A percentile compares a stretch with the other conserved stretches of the same genome.
Evolutionary conservation across 2,113 vertebrate genomes (phyloP).

Genomic region (Pseudopodoces humilis): DNA sequence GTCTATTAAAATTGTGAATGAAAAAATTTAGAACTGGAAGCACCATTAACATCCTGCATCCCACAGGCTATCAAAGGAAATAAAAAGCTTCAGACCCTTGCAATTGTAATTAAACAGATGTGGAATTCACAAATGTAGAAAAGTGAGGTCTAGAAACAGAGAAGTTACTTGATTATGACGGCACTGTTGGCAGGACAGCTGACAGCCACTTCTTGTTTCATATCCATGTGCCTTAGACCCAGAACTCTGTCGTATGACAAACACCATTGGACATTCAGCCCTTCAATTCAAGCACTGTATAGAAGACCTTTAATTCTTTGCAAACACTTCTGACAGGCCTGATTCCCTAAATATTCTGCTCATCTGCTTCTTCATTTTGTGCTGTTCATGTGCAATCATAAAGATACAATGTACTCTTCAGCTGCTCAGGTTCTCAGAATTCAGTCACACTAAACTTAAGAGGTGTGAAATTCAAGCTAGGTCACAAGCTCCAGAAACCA

Average conservation of each 20-base stretch:
- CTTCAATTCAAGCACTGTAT: background rate
- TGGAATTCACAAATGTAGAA: background rate
- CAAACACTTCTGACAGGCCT: background rate
- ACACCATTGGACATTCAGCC: background rate
- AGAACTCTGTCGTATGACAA: background rate
- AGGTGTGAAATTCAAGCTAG: background rate
- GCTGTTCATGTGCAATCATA: background rate
- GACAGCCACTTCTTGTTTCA: background rate
- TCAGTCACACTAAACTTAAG: background rate
- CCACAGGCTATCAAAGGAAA: background rate
- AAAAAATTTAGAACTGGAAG: background rate
- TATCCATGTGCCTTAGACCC: background rate
- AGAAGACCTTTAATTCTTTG: background rate
- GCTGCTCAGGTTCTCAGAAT: background rate
- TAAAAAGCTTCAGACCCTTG: background rate
- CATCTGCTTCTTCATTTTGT: background rate
- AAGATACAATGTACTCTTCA: background rate
- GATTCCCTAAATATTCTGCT: background rate
- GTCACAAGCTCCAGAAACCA: background rate
- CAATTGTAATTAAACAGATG: background rate
- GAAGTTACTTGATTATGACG: background rate
- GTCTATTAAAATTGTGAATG: background rate
- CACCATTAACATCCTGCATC: background rate
- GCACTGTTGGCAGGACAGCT: background rate
- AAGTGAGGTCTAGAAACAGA: background rate